Evolutionary conservation across 2,797 vertebrate genomes (phyloP).

Genomic region (Neopelma chrysocephalum): DNA sequence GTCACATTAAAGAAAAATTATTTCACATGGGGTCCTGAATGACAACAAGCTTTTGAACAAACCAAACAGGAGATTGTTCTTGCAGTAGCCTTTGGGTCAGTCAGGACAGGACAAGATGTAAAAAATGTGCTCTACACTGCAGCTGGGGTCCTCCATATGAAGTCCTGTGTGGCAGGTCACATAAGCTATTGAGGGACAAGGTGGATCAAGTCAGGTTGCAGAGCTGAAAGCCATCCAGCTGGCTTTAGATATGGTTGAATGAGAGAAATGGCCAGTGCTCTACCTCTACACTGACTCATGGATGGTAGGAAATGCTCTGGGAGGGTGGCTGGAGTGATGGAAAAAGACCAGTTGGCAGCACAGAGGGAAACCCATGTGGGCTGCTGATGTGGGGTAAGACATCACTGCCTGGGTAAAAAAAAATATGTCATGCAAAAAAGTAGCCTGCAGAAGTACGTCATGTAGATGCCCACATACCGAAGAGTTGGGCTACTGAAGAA

Average conservation of each 20-base stretch:
- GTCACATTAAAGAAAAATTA: background rate
- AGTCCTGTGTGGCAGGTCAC: background rate
- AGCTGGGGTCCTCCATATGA: too few relatives aligned
- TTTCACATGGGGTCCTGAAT: too few relatives aligned
- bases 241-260: background rate
- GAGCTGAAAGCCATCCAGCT: background rate
- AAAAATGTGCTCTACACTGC: background rate
- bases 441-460: fast-evolving
- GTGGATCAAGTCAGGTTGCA: background rate
- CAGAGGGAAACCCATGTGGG: too few relatives aligned
- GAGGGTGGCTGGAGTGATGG: background rate
- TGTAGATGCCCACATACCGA: fast-evolving
- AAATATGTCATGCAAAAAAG: background rate
- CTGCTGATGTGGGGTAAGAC: background rate
- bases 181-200: background rate
- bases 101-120: background rate
- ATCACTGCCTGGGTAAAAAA: background rate
- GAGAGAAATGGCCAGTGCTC: background rate
- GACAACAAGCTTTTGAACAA: background rate
- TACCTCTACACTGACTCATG: background rate
- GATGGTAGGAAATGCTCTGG: background rate
- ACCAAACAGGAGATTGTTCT: background rate
- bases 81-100: background rate
- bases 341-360: too few relatives aligned
- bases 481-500: fast-evolving